Percentiles rank a stretch among this genome's conserved stretches.
Evolutionary conservation across 2,113 vertebrate species (phyloP).

Genomic region (Irena cyanogastra): DNA sequence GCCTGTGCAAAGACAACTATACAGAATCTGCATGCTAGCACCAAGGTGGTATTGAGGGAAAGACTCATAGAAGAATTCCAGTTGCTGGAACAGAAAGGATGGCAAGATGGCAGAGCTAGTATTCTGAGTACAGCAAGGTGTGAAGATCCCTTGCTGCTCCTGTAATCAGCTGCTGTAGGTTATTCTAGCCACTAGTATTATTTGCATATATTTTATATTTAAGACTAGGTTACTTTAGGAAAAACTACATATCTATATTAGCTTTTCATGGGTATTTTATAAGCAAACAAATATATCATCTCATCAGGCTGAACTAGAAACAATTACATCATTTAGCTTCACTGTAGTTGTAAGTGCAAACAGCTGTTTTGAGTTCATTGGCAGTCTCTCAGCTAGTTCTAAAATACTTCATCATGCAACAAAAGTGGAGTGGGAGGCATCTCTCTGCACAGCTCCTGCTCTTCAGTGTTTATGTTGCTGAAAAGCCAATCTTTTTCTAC

Average conservation of each 20-base stretch:
- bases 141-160: neutral
- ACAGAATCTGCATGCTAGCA: neutral
- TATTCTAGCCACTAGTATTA: neutral
- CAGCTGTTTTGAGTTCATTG: neutral
- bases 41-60: neutral
- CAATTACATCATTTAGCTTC: neutral
- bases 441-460: neutral
- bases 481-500: neutral
- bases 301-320: neutral
- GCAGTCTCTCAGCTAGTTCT: neutral
- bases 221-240: neutral
- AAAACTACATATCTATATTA: neutral
- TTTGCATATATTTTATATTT: neutral
- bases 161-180: neutral
- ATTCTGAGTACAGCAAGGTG: neutral
- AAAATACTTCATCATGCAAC: fast-evolving
- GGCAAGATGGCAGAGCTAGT: neutral
- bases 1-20: neutral
- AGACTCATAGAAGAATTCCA: neutral
- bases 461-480: neutral
- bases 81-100: neutral
- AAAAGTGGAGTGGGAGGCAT: neutral
- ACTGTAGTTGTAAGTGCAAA: neutral
- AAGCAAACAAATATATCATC: neutral
- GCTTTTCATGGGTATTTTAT: neutral